Conservation (phyloP, 1,140 invertebrate genomes). For the Caenorhabditis briggsae region DNA sequence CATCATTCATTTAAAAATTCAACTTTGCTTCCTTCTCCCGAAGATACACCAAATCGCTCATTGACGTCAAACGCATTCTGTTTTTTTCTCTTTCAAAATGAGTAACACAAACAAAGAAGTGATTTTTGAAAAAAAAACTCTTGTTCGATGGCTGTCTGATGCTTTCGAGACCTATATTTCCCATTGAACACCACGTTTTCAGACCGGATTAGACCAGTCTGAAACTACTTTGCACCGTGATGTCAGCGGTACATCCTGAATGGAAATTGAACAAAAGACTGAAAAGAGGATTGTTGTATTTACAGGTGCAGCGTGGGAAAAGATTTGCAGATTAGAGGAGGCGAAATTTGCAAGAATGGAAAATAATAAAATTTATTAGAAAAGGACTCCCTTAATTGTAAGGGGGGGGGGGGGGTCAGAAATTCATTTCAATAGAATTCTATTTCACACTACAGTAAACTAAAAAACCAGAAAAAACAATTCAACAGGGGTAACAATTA, state of each 20-base stretch:
- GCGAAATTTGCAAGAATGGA: not conserved
- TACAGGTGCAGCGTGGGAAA: not conserved
- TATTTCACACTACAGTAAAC: too few relatives aligned
- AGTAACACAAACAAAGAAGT: conserved; percentile 1
- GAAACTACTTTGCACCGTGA: conserved; percentile 6
- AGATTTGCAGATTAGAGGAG: not conserved
- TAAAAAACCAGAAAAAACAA: too few relatives aligned
- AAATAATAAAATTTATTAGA: not conserved
- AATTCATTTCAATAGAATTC: too few relatives aligned
- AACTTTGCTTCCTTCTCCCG: not conserved
- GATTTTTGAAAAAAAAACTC: not conserved
- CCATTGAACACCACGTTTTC: not conserved
- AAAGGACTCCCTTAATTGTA: not conserved
- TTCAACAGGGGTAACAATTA: too few relatives aligned
- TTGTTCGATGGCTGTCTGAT: too few relatives aligned
- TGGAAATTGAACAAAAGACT: not conserved
- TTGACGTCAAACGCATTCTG: conserved; percentile 1
- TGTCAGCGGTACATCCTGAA: not conserved
- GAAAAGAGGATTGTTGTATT: not conserved
- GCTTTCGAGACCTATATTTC: not conserved
- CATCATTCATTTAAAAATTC: not conserved
- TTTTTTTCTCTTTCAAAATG: not conserved
- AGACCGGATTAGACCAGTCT: conserved; percentile 8
- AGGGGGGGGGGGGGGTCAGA: too few relatives aligned
- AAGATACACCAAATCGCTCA: not conserved